These are phyloP conservation scores for Rambutsinella grinnellia DNA, from an alignment of 2,888 invertebrate genomes.

Conservation along the genomic window DNA sequence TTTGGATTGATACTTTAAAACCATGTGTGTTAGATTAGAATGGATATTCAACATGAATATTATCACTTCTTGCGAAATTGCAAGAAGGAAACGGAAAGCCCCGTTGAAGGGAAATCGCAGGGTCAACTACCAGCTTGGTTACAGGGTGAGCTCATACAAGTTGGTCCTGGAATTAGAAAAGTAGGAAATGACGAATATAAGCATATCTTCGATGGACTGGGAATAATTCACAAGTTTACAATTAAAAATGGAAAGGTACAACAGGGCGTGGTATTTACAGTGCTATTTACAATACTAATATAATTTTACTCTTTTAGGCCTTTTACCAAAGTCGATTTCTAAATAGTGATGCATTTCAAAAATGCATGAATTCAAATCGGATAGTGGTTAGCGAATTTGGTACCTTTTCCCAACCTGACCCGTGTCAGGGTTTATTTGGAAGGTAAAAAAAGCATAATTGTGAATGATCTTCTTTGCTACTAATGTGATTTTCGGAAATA, in stretches of 20 bases:
- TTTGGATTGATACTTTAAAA: too few relatives aligned
- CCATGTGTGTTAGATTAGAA: too few relatives aligned
- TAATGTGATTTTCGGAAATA: neutral
- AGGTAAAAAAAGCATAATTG: slow-evolving; percentile 63
- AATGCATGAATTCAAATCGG: slow-evolving; percentile 68
- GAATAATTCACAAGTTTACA: slow-evolving; percentile 70
- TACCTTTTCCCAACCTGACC: slow-evolving; percentile 71
- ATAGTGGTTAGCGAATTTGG: slow-evolving; percentile 72
- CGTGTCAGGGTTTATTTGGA: slow-evolving; percentile 71
- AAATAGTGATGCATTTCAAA: slow-evolving; percentile 78
- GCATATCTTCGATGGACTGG: slow-evolving; percentile 72
- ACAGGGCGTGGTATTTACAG: neutral
- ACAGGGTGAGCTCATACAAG: slow-evolving; percentile 69
- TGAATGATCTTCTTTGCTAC: neutral
- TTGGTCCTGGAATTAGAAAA: slow-evolving; percentile 72
- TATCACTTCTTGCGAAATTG: slow-evolving; percentile 47
- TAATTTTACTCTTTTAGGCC: slow-evolving; percentile 69
- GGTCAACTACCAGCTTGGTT: slow-evolving; percentile 72
- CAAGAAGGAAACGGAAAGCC: slow-evolving; percentile 69
- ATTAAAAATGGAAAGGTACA: slow-evolving; percentile 69
- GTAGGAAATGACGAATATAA: slow-evolving; percentile 69
- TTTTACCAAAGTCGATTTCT: slow-evolving; percentile 86
- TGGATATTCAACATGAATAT: too few relatives aligned
- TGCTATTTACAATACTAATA: neutral
- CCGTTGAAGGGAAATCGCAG: slow-evolving; percentile 68